A percentile compares a stretch with the other conserved stretches of the same genome.
Conservation (phyloP, 2,113 vertebrate species). For the Spea bombifrons region DNA sequence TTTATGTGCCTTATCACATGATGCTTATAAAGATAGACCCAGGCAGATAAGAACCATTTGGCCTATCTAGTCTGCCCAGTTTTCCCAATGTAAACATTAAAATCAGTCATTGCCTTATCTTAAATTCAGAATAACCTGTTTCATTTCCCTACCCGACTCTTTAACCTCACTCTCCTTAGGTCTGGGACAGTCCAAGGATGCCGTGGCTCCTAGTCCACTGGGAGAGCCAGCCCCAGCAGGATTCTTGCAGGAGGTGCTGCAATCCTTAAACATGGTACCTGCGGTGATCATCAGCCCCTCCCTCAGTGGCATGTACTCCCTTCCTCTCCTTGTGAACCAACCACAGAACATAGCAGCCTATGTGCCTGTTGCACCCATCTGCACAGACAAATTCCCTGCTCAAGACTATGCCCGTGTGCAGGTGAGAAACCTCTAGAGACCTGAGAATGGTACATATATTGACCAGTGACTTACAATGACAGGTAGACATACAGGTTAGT, state of each 20-base stretch:
- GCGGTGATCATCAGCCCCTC: constrained; percentile 90
- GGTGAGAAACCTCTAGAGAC: constrained; percentile 60
- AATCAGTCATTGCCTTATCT: too few species aligned
- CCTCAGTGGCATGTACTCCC: constrained; percentile 92
- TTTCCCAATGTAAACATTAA: too few species aligned
- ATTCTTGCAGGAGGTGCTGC: constrained; percentile 78
- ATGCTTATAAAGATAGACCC: too few species aligned
- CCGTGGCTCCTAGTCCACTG: constrained; percentile 65
- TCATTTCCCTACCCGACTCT: too few species aligned
- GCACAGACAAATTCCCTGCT: constrained; percentile 81
- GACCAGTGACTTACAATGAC: neutral
- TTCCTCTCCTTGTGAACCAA: constrained; percentile 83
- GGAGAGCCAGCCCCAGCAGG: constrained; percentile 74
- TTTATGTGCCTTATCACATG: too few species aligned
- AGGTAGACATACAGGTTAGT: neutral
- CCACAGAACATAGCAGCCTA: constrained; percentile 76
- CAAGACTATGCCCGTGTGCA: constrained; percentile 78
- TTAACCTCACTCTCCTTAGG: constrained; percentile 60
- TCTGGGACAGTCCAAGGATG: constrained; percentile 77
- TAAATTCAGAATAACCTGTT: too few species aligned
- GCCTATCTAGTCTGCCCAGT: too few species aligned
- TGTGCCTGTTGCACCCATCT: constrained; percentile 91
- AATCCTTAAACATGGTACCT: constrained; percentile 68
- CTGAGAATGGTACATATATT: neutral
- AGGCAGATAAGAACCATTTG: too few species aligned